These are phyloP conservation scores for Xanthorhoe designata DNA, from an alignment of 2,888 invertebrate species.

Conservation along the genomic window DNA sequence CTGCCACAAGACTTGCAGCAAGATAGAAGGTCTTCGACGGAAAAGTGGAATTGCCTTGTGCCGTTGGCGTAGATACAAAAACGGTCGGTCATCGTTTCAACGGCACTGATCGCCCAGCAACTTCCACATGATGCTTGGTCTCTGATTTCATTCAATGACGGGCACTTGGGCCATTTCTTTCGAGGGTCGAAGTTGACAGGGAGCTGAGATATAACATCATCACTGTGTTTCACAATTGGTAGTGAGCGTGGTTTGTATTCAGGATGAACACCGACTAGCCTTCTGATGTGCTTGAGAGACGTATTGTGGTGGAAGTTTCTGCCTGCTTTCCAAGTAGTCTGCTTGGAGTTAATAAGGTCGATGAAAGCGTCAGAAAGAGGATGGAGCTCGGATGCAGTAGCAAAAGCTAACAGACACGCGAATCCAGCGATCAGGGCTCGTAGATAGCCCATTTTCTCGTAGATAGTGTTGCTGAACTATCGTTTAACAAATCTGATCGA, in stretches of 20 bases:
- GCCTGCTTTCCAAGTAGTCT: constrained; percentile 91
- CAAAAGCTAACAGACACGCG: not conserved
- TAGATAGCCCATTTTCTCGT: not conserved
- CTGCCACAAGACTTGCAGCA: constrained; percentile 73
- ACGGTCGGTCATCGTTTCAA: constrained; percentile 87
- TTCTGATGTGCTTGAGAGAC: constrained; percentile 67
- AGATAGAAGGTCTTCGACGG: constrained; percentile 93
- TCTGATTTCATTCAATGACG: constrained; percentile 92
- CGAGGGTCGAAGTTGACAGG: constrained; percentile 94
- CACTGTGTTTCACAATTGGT: constrained; percentile 54
- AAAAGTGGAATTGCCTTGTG: constrained; percentile 89
- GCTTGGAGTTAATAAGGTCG: constrained; percentile 87
- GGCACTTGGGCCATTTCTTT: constrained; percentile 92
- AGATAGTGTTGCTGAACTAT: not conserved
- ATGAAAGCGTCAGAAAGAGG: constrained; percentile 90
- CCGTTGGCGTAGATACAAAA: constrained; percentile 93
- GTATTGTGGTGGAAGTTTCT: constrained; percentile 88
- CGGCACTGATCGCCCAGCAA: constrained; percentile 96
- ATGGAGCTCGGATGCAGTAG: constrained; percentile 11
- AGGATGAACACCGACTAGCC: constrained; percentile 89
- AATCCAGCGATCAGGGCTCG: not conserved
- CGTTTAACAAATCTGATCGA: not conserved
- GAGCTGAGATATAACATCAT: constrained; percentile 74
- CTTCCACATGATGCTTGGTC: constrained; percentile 96
- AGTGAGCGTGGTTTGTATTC: constrained; percentile 48